Percentiles rank a stretch among this genome's conserved stretches.
These are phyloP conservation scores for Alligator sinensis DNA, from an alignment of 2,113 vertebrate genomes.

Conservation along the genomic window DNA sequence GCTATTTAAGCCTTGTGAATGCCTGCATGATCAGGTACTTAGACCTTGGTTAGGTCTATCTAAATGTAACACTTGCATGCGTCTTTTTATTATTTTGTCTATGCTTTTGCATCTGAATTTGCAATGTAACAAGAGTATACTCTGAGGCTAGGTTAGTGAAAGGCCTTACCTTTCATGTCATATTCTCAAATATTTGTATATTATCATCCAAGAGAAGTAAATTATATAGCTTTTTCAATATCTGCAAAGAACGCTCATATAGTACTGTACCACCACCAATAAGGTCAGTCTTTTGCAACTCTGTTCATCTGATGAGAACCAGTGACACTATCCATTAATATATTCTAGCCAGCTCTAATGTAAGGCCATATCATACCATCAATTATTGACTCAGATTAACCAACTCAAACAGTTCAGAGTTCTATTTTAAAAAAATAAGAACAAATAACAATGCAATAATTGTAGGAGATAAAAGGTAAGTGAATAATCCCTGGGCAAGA, in stretches of 20 bases:
- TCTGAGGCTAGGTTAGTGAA: neutral
- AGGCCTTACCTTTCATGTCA: neutral
- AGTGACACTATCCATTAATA: neutral
- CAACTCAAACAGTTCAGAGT: no score
- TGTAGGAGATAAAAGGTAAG: no score
- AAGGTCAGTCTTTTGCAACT: neutral
- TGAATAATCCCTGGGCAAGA: no score
- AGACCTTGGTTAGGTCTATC: no score
- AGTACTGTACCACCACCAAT: neutral
- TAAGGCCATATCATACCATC: no score
- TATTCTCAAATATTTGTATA: neutral
- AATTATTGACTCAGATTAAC: no score
- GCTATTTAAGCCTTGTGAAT: no score
- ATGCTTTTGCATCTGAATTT: neutral
- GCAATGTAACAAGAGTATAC: neutral
- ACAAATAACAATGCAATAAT: no score
- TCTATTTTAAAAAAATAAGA: no score
- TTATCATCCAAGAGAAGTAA: neutral
- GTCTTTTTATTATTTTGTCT: neutral
- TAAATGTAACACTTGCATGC: no score
- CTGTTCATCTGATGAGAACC: neutral
- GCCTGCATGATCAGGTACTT: no score
- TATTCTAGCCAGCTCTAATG: neutral
- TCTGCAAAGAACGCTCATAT: no score
- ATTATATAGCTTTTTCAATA: neutral